Evolutionary conservation across 2,797 vertebrate genomes (phyloP), one percentile per base, ranked within the genome.

Genomic region (Picus viridis): DNA sequence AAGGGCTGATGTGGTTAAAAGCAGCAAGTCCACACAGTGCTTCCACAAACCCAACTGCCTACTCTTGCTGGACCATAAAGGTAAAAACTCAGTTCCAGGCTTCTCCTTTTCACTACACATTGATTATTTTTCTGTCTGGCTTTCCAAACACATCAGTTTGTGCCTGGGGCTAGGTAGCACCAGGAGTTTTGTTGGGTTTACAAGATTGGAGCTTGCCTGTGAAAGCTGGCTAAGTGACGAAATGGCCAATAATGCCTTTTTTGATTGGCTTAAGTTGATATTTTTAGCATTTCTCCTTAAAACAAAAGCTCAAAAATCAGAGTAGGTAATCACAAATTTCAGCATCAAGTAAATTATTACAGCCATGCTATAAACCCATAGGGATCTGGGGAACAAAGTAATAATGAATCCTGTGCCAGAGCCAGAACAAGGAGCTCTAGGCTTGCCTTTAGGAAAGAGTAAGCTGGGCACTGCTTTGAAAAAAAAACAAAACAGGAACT

Each of bases 261-360:
- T 76, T 43, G 51, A 61, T 82, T 57, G 57, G 43, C 30, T 86
- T 73, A 64, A 76, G 29, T 18, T 2, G 1, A 39, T 81, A 70
- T 68, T 94, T 94, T 95, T 71, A 93, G 49, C 43, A 24, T 92
- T 93, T 69, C 36, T 63, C 6, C 77, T 92, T 78, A 69, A 92
- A 67, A 63, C 4, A 1, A 51, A 43, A 75, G 82, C 67, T 89
- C 30, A 80, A 81, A 72, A 86, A 81, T 73, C 59, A 75, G 92
- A 72, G 89, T 67, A 91, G 92, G 84, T 89, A 93, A 93, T 90
- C 49, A 1, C 69, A 47, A 15, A 57, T 80, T 92, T 91, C 81
- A 77, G 36, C 62, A 18, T 53, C 4, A 4, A 43, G 71, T 76
- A 53, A 77, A 61, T 89, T 30, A 86, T 34, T 74, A 68, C 24